These are phyloP conservation scores for Callorhinus ursinus DNA, from an alignment of 2,113 vertebrate genomes.

Conservation along the genomic window DNA sequence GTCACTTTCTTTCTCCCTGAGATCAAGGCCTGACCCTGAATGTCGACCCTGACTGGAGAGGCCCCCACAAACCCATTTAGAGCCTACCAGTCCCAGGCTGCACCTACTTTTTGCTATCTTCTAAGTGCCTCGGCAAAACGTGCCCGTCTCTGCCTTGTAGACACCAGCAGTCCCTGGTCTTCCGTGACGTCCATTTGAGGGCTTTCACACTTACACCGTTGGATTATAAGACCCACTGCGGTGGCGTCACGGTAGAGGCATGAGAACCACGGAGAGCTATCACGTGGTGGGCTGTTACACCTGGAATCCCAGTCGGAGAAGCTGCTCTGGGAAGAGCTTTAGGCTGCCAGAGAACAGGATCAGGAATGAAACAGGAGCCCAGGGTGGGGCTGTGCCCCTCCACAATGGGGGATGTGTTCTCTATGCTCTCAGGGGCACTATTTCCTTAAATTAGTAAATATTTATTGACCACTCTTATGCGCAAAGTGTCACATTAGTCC, in stretches of 20 bases:
- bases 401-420: accelerated
- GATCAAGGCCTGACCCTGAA: background rate
- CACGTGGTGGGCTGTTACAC: background rate
- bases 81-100: background rate
- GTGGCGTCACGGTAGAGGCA: background rate
- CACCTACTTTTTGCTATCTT: background rate
- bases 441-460: background rate
- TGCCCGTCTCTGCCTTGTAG: background rate
- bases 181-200: background rate
- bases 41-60: background rate
- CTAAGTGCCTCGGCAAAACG: background rate
- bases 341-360: background rate
- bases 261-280: background rate
- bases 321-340: background rate
- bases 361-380: background rate
- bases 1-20: background rate
- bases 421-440: background rate
- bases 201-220: background rate
- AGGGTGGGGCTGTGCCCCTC: accelerated
- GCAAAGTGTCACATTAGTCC: background rate
- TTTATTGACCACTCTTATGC: background rate
- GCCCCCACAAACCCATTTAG: background rate
- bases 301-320: background rate
- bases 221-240: background rate
- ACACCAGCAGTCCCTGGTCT: background rate